A percentile compares a stretch with the other conserved stretches of the same genome.
These are phyloP conservation scores for Dusona sp. DNA, from an alignment of 2,888 invertebrate species.

Conservation along the genomic window DNA sequence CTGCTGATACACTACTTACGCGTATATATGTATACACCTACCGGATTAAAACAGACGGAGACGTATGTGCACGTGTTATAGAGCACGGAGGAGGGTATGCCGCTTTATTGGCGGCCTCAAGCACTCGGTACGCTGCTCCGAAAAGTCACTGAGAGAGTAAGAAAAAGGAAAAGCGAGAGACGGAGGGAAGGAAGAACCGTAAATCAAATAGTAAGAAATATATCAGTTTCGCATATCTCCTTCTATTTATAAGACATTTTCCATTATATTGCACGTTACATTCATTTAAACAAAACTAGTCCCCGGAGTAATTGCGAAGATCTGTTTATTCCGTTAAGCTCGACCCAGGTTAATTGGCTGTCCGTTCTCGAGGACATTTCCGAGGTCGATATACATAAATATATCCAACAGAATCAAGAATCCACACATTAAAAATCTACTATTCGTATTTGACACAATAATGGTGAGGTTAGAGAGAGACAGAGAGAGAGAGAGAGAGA, in stretches of 20 bases:
- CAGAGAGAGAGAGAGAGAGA: neutral
- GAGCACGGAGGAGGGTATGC: slow-evolving; percentile 16
- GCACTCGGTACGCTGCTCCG: slow-evolving; percentile 36
- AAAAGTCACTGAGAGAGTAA: slow-evolving; percentile 50
- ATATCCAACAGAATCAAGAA: no score
- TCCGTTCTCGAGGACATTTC: no score
- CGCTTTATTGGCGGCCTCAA: slow-evolving; percentile 64
- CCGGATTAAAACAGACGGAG: slow-evolving; percentile 23
- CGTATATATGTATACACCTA: slow-evolving; percentile 16
- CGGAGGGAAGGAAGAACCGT: neutral
- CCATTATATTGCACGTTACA: no score
- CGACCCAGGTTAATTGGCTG: no score
- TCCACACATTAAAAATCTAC: neutral
- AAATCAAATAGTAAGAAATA: neutral
- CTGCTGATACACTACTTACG: slow-evolving; percentile 1
- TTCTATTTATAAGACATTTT: no score
- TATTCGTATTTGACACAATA: no score
- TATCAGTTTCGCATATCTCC: neutral
- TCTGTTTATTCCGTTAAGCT: no score
- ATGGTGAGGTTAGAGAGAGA: neutral
- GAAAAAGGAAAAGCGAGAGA: neutral
- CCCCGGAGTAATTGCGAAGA: no score
- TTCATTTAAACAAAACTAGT: no score
- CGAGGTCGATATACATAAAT: no score
- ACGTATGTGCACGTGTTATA: slow-evolving; percentile 24